Conservation (phyloP, 1,140 invertebrate species). For the Zaprionus nigranus region DNA sequence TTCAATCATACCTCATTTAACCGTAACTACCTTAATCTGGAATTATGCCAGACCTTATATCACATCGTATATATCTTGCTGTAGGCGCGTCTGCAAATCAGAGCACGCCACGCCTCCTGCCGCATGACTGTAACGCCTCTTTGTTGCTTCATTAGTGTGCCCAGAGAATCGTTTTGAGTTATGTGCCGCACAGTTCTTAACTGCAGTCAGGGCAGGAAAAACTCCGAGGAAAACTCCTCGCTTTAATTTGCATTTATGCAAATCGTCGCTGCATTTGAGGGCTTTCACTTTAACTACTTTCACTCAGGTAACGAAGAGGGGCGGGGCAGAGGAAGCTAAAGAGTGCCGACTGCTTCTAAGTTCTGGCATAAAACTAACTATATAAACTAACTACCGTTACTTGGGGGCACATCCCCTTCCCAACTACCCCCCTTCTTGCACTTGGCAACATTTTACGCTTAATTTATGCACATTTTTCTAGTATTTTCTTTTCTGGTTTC, state of each 20-base stretch:
- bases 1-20: too few relatives aligned
- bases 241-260: constrained; percentile 73
- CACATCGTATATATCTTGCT: constrained; percentile 5
- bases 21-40: not conserved
- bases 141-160: constrained; percentile 72
- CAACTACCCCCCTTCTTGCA: constrained; percentile 14
- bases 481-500: constrained; percentile 43
- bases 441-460: constrained; percentile 59
- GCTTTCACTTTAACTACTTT: constrained; percentile 66
- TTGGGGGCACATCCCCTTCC: not conserved
- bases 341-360: constrained; percentile 35
- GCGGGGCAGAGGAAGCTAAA: not conserved
- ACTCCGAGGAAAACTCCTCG: constrained; percentile 28
- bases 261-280: constrained; percentile 50
- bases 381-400: constrained; percentile 43
- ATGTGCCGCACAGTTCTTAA: constrained; percentile 38
- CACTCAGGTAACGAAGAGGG: constrained; percentile 33
- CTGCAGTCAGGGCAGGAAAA: not conserved
- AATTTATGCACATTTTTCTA: constrained; percentile 72
- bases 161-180: constrained; percentile 49
- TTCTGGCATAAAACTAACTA: constrained; percentile 26
- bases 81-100: constrained; percentile 29
- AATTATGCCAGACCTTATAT: not conserved
- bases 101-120: constrained; percentile 40
- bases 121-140: constrained; percentile 1